A percentile compares a stretch with the other conserved stretches of the same genome.
These are phyloP conservation scores for Ophonus ardosiacus DNA, from an alignment of 2,888 invertebrate species.

Conservation along the genomic window DNA sequence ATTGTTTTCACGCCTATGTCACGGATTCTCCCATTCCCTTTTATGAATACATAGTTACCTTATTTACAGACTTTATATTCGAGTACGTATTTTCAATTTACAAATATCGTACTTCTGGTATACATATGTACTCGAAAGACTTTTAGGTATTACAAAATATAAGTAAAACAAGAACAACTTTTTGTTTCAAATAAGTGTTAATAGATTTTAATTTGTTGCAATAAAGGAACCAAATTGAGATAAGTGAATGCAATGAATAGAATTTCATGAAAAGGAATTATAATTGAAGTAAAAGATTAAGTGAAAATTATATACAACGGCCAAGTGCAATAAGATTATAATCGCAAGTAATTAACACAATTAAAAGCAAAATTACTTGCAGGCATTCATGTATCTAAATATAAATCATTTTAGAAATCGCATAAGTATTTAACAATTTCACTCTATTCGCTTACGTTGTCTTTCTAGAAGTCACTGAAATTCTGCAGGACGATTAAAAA, in stretches of 20 bases:
- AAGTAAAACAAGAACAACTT: too few species aligned
- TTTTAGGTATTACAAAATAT: too few species aligned
- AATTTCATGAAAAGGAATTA: neutral
- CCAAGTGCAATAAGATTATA: neutral
- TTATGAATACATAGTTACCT: too few species aligned
- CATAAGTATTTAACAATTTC: neutral
- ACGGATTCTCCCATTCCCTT: too few species aligned
- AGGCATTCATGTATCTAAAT: neutral
- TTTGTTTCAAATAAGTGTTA: neutral
- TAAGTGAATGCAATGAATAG: neutral
- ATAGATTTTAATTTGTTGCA: neutral
- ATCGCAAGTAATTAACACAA: neutral
- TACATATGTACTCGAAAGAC: too few species aligned
- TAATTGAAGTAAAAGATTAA: neutral
- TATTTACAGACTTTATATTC: too few species aligned
- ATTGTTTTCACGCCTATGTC: too few species aligned
- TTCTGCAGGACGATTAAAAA: neutral
- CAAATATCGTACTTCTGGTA: too few species aligned
- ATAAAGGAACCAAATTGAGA: neutral
- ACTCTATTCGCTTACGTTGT: neutral
- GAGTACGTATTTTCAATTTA: too few species aligned
- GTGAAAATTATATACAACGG: neutral
- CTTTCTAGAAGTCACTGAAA: neutral
- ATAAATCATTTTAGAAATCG: neutral
- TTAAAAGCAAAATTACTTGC: neutral